Percentiles rank a stretch among this genome's conserved stretches.
Conservation (phyloP, 2,113 vertebrate genomes). For the Chlamydotis undulata region DNA sequence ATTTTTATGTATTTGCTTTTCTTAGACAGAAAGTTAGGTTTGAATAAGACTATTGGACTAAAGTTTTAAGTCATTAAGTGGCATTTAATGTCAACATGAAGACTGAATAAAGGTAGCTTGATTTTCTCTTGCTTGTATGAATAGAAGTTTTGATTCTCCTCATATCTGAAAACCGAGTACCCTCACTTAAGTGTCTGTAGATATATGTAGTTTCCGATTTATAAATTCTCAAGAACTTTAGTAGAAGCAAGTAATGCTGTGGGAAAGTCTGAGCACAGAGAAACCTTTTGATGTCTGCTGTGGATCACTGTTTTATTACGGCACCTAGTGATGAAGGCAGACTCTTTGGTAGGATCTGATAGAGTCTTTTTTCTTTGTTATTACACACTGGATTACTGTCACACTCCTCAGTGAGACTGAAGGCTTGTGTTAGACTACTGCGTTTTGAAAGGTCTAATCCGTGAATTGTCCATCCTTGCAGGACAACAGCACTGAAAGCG, state of each 20-base stretch:
- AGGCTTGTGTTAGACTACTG: neutral
- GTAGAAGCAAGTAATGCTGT: neutral
- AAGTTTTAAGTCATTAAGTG: neutral
- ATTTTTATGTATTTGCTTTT: neutral
- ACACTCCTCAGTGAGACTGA: neutral
- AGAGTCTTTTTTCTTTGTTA: neutral
- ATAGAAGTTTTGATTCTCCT: neutral
- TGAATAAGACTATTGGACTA: neutral
- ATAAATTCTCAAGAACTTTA: neutral
- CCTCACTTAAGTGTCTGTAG: neutral
- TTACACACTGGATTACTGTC: neutral
- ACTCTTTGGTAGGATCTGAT: neutral
- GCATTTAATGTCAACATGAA: neutral
- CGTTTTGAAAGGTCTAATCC: neutral
- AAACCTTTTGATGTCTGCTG: neutral
- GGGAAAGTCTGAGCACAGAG: neutral
- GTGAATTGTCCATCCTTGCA: neutral
- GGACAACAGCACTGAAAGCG: neutral
- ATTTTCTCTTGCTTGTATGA: neutral
- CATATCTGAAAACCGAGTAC: too few species aligned
- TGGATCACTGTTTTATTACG: neutral
- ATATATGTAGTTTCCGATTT: fast-evolving
- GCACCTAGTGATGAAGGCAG: neutral
- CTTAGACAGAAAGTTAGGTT: neutral
- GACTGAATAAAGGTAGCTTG: neutral